Percentiles rank a stretch among this genome's conserved stretches.
Evolutionary conservation across 2,888 invertebrate species (phyloP).

Genomic region (Cenopis cana): DNA sequence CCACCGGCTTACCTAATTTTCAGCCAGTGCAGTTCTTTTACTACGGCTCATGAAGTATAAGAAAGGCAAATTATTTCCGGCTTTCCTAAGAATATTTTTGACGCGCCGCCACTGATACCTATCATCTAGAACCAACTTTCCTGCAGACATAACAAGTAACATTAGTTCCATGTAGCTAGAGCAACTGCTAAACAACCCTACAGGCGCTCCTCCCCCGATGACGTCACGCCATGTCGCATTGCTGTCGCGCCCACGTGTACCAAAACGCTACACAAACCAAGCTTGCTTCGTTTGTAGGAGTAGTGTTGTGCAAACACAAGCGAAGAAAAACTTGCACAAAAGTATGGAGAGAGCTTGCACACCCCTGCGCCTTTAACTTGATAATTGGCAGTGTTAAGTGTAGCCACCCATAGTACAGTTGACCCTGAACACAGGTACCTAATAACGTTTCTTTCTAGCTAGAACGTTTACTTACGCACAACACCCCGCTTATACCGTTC

Average conservation of each 20-base stretch:
- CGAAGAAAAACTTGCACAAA: too few relatives aligned
- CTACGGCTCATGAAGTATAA: too few relatives aligned
- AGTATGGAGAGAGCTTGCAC: too few relatives aligned
- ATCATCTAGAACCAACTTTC: not conserved
- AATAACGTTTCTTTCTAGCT: conserved; percentile 4
- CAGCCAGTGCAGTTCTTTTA: too few relatives aligned
- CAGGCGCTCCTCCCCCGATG: conserved; percentile 48
- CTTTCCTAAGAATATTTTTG: too few relatives aligned
- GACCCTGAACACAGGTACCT: not conserved
- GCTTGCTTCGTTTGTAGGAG: too few relatives aligned
- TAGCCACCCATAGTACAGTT: not conserved
- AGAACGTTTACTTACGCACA: conserved; percentile 7
- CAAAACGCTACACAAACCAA: conserved; percentile 18
- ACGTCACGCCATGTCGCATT: conserved; percentile 73
- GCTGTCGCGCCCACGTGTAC: conserved; percentile 55
- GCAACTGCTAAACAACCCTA: conserved; percentile 24
- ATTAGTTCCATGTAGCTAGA: not conserved
- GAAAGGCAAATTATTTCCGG: too few relatives aligned
- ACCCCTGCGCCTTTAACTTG: too few relatives aligned
- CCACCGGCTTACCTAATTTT: too few relatives aligned
- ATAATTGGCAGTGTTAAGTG: too few relatives aligned
- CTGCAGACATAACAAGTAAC: not conserved
- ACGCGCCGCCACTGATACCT: too few relatives aligned
- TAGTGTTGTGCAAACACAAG: too few relatives aligned
- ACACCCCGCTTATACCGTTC: conserved; percentile 6